Evolutionary conservation across 2,888 invertebrate genomes (phyloP).

Genomic region (Polydrusus pterygomalis): DNA sequence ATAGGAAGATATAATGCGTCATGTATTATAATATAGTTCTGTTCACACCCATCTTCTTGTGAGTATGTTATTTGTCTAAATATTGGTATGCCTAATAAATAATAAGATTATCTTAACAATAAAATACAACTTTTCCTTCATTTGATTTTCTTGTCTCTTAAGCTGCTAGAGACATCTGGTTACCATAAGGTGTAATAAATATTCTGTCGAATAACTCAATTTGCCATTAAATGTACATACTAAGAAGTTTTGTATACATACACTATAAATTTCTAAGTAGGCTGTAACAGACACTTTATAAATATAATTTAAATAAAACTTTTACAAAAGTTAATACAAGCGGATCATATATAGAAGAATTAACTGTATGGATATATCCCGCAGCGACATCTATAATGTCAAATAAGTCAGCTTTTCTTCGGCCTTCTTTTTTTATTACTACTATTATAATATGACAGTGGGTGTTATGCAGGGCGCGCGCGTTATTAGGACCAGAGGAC

Average conservation of each 20-base stretch:
- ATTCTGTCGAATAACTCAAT: constrained; percentile 34
- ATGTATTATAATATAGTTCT: no score
- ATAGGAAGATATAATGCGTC: no score
- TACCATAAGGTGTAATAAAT: constrained; percentile 48
- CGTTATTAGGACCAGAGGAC: no score
- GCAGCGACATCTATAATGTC: no score
- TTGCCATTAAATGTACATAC: constrained; percentile 40
- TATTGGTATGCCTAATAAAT: background rate
- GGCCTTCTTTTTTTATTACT: no score
- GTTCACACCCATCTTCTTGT: no score
- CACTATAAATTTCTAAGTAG: constrained; percentile 26
- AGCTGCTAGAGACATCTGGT: constrained; percentile 26
- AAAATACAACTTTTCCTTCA: constrained; percentile 9
- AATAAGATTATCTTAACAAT: background rate
- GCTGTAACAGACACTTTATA: constrained; percentile 22
- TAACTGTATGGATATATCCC: no score
- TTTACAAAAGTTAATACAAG: no score
- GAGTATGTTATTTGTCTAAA: background rate
- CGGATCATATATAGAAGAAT: no score
- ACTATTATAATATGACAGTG: no score
- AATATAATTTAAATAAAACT: background rate
- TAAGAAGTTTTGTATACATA: constrained; percentile 32
- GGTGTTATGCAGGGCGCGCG: no score
- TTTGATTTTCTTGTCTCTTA: constrained; percentile 7
- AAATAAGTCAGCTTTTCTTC: no score